These are phyloP conservation scores for Schizopygopsis malacanthus DNA, from an alignment of 2,797 vertebrate species.

Conservation along the genomic window DNA sequence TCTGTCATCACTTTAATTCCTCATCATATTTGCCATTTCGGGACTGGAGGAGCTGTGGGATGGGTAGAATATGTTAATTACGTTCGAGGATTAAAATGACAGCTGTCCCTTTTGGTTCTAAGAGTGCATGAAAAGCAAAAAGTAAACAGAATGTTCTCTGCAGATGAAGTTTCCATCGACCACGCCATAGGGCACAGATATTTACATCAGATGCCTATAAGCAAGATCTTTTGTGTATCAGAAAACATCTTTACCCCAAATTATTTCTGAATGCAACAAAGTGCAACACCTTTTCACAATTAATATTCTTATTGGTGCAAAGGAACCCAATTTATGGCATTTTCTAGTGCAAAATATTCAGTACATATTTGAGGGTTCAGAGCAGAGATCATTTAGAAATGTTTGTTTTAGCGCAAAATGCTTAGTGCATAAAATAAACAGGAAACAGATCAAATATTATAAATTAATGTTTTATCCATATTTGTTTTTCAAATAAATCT, in stretches of 20 bases:
- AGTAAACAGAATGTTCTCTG: conserved; percentile 24
- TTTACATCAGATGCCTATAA: conserved; percentile 17
- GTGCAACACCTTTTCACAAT: not conserved
- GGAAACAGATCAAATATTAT: not conserved
- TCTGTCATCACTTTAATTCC: conserved; percentile 47
- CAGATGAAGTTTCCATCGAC: conserved; percentile 4
- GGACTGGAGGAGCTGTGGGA: conserved; percentile 4
- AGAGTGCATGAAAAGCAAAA: conserved; percentile 39
- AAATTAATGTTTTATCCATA: too few relatives aligned
- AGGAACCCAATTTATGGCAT: not conserved
- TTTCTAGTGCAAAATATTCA: not conserved
- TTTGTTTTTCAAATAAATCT: too few relatives aligned
- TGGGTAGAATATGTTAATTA: conserved; percentile 22
- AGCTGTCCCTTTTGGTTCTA: conserved; percentile 52
- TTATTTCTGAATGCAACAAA: not conserved
- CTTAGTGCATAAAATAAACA: not conserved
- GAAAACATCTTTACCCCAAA: not conserved
- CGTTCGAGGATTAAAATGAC: conserved; percentile 49
- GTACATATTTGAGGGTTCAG: not conserved
- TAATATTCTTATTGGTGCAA: not conserved
- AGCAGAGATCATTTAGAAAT: not conserved
- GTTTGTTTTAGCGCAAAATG: not conserved
- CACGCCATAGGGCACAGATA: not conserved
- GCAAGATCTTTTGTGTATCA: not conserved
- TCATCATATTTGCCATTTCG: conserved; percentile 45